phyloP scores from a whole-genome alignment of 2,797 vertebrate species.

The Miichthys miiuy region DNA sequence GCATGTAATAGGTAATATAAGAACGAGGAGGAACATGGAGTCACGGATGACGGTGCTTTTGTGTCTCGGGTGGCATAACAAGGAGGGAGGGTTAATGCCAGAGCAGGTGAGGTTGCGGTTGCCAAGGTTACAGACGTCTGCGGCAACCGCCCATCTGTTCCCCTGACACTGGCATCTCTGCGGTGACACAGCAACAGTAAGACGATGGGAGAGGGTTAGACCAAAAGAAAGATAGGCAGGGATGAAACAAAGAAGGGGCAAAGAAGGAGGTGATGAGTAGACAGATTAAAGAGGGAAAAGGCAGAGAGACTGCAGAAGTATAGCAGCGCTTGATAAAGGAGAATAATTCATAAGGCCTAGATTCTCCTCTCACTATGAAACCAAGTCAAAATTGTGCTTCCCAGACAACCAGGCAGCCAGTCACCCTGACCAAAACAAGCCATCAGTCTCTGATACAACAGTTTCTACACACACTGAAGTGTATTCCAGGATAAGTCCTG shows the following conservation, averaged over 20 bases:
- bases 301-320: constrained; percentile 33
- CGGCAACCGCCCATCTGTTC: constrained; percentile 57
- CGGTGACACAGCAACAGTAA: constrained; percentile 73
- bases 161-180: constrained; percentile 59
- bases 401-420: constrained; percentile 63
- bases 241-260: constrained; percentile 47
- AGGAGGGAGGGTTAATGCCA: constrained; percentile 38
- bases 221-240: constrained; percentile 32
- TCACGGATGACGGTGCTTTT: constrained; percentile 26
- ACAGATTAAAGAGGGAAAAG: constrained; percentile 46
- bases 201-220: constrained; percentile 30
- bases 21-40: constrained; percentile 3
- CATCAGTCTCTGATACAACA: constrained; percentile 41
- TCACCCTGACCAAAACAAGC: constrained; percentile 63
- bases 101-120: constrained; percentile 75
- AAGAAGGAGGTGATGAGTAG: constrained; percentile 44
- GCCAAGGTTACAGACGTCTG: constrained; percentile 77
- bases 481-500: constrained; percentile 37
- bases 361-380: constrained; percentile 71
- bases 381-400: constrained; percentile 50
- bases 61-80: constrained; percentile 33
- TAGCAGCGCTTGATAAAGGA: constrained; percentile 66
- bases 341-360: constrained; percentile 82
- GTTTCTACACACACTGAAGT: constrained; percentile 30
- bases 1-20: not conserved